Evolutionary conservation across 2,113 vertebrate species (phyloP), one percentile per base, ranked within the genome.

Genomic region (Phalacrocorax aristotelis): DNA sequence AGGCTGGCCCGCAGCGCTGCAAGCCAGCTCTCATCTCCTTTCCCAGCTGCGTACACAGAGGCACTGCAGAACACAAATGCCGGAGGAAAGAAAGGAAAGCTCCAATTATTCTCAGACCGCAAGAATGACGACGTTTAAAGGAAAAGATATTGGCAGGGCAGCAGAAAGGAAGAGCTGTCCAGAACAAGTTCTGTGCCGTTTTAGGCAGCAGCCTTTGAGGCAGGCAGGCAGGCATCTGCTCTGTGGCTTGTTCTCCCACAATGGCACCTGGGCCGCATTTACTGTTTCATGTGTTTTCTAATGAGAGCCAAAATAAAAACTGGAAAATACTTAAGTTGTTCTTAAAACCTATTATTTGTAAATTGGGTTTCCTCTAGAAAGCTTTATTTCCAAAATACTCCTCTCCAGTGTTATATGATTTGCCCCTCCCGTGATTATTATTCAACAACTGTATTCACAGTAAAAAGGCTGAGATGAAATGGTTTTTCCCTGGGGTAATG

Each of bases 91-190:
- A 77, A 94, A 38, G 71, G 89, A 95, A 97, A 92, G 57, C 61
- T 85, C 82, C 70, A 75, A 82, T 95, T 97, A 93, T 46, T 69
- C 78, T 94, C 57, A 93, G 93, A 89, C 93, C 62, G 80, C 82
- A 97, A 83, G 77, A 93, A 81, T 42, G 42, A 76, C 1, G 0
- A 86, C n/a, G 36, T 58, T 69, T 79, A 76, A 84, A 89, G 87
- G 61, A 57, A 76, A 86, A 72, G 83, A 71, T 12, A 32, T 3
- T 1, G 4, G 72, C 86, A 71, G 34, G 46, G 42, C 29, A 88
- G 79, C n/a, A 87, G 78, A 65, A 94, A 85, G 23, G 44, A 82
- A 83, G 70, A 83, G 72, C 57, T 80, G 69, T 82, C 81, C 70
- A 32, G n/a, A 89, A 72, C 7, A 71, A 89, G 57, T 27, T 32